Evolutionary conservation across 1,140 invertebrate genomes (phyloP), one percentile per base, ranked within the genome.

Genomic region (Chlorops oryzae): DNA sequence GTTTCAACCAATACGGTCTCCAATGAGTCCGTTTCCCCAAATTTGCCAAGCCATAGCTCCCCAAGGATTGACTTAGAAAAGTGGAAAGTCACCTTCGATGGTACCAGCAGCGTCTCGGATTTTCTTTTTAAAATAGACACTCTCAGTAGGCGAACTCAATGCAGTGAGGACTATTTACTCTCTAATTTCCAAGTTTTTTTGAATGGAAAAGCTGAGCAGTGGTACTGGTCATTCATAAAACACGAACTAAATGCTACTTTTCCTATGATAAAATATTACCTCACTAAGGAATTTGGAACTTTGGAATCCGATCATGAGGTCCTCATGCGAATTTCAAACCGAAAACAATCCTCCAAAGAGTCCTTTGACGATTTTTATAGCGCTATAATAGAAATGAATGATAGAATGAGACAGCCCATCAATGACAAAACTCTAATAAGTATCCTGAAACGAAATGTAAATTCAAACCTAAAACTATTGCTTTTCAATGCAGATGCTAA

Each of bases 191-290:
- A 40, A 3, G 23, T 40, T 20, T 40, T 40, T 18, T 21, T 40
- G 20, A 21, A 17, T 40, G 38, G 38, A 5, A 40, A 15, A 40
- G 38, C 38, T 21, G 38, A 40, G 23, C 10, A 10, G 3, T 40
- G 38, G 38, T 40, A 40, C 23, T 40, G 38, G 38, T 5, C 4
- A 7, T 40, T 40, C 23, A 40, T 40, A 40, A 40, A 40, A 40
- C 39, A 40, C 9, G 13, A 40, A 12, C 39, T 22, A 4, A 9
- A 10, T 6, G 17, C 39, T 7, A 40, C 5, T 5, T 40, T 22
- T 40, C 39, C n/a, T n/a, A n/a, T n/a, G n/a, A n/a, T n/a, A n/a
- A n/a, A n/a, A n/a, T n/a, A n/a, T n/a, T n/a, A n/a, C n/a, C 12
- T 40, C 7, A 40, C 17, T 5, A 18, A 40, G 23, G 39, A 40